Evolutionary conservation across 2,888 invertebrate species (phyloP), one percentile per base, ranked within the genome.

Genomic region (Marronus borbonicus): DNA sequence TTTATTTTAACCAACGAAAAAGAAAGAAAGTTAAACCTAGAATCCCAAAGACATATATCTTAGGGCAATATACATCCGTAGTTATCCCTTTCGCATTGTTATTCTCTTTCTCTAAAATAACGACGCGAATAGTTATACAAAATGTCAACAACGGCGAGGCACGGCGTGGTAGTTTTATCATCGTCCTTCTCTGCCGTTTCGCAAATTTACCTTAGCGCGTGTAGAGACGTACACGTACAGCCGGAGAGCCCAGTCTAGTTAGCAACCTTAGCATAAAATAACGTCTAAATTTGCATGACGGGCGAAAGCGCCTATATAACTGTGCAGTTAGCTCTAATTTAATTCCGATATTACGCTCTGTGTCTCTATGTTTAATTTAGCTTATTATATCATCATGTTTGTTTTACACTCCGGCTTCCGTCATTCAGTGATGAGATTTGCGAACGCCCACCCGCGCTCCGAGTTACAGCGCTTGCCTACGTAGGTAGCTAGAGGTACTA

Each of bases 311-410:
- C 82, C 82, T 83, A 83, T 84, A 81, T 84, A 85, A 84, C 84
- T 83, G 81, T 83, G 83, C 82, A 84, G 84, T 85, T 84, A 84
- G 83, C 85, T 85, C 85, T 85, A 86, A 85, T 85, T 86, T 83
- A 86, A 86, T 86, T 86, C 84, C 85, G 83, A 86, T 85, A 86
- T 85, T 84, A 85, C 85, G 84, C 85, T 83, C 44, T 44, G 84
- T 44, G 84, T 83, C 84, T 84, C 85, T 83, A 83, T 85, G 85
- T 86, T 86, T 86, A 86, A 86, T 86, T 86, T 86, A 84, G 85
- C 85, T 86, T 86, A 86, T 86, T 86, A 86, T 85, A 84, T 86
- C 85, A 85, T 84, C 84, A 85, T 86, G 85, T 86, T 86, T 86
- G 86, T 85, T 84, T 84, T 86, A 85, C 86, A 85, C 86, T 86